phyloP scores from a whole-genome alignment of 2,797 vertebrate species.

The Lophius americanus region DNA sequence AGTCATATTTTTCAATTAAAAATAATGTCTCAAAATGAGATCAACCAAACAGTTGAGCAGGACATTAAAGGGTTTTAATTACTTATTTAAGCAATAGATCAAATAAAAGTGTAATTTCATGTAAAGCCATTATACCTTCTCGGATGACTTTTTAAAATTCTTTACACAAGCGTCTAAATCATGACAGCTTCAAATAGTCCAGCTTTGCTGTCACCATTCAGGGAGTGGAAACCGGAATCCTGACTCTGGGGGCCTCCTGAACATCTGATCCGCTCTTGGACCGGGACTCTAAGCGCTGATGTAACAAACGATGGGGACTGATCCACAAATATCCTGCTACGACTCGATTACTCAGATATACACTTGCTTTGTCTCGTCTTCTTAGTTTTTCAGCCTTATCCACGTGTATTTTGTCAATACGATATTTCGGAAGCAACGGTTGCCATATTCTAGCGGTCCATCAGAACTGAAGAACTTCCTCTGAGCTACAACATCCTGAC shows the following conservation, averaged over 20 bases:
- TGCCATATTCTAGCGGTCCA: too few species aligned
- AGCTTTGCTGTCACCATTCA: constrained; percentile 45
- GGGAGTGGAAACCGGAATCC: constrained; percentile 63
- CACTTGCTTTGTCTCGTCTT: neutral
- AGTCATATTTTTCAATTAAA: too few species aligned
- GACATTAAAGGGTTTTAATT: too few species aligned
- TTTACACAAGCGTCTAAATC: constrained; percentile 20
- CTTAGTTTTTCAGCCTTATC: neutral
- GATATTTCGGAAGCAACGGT: too few species aligned
- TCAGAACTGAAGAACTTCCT: too few species aligned
- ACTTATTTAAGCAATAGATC: too few species aligned
- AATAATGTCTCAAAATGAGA: too few species aligned
- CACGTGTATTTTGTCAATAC: neutral
- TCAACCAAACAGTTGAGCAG: too few species aligned
- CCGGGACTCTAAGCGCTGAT: constrained; percentile 11
- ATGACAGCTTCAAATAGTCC: constrained; percentile 44
- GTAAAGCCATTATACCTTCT: neutral
- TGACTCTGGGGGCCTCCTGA: constrained; percentile 30
- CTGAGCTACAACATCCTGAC: too few species aligned
- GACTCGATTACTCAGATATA: neutral
- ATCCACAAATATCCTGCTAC: neutral
- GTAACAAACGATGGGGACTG: constrained; percentile 16
- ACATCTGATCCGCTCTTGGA: constrained; percentile 29
- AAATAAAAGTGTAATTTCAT: constrained; percentile 1
- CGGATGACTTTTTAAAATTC: constrained; percentile 28